phyloP scores from a whole-genome alignment of 2,113 vertebrate genomes.

The Tragulus kanchil region DNA sequence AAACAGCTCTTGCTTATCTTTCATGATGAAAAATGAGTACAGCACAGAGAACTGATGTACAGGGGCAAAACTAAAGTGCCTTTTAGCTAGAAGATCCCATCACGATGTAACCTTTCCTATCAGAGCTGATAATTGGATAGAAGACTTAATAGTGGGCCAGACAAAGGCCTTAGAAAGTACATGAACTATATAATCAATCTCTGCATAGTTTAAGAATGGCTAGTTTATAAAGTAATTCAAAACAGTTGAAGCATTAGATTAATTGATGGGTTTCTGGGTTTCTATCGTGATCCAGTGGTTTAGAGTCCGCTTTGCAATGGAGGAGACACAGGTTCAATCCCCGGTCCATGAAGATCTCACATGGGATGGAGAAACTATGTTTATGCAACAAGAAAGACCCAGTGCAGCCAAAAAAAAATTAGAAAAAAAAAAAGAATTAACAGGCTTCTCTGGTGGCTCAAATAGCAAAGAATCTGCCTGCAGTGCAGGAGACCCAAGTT shows the following conservation, averaged over 20 bases:
- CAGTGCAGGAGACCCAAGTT: neutral
- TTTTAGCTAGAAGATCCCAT: slow-evolving; percentile 48
- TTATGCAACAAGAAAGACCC: no score
- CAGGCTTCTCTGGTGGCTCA: no score
- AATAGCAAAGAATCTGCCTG: no score
- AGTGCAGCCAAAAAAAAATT: no score
- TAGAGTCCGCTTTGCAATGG: neutral
- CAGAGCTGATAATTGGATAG: slow-evolving; percentile 57
- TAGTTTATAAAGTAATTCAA: slow-evolving; percentile 61
- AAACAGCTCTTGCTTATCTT: slow-evolving; percentile 61
- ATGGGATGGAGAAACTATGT: no score
- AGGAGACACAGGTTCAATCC: neutral
- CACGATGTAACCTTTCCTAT: neutral
- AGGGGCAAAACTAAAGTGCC: slow-evolving; percentile 64
- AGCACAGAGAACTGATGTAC: slow-evolving; percentile 61
- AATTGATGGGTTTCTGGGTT: neutral
- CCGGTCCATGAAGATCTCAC: no score
- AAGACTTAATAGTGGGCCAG: slow-evolving; percentile 41
- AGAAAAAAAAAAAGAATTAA: no score
- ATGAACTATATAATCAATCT: slow-evolving; percentile 33
- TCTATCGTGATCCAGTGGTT: no score
- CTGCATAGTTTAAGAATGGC: slow-evolving; percentile 40
- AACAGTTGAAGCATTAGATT: slow-evolving; percentile 2
- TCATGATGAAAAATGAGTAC: slow-evolving; percentile 54
- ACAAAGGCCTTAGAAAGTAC: slow-evolving; percentile 54